phyloP scores from a whole-genome alignment of 2,797 vertebrate species.

The Todus mexicanus region DNA sequence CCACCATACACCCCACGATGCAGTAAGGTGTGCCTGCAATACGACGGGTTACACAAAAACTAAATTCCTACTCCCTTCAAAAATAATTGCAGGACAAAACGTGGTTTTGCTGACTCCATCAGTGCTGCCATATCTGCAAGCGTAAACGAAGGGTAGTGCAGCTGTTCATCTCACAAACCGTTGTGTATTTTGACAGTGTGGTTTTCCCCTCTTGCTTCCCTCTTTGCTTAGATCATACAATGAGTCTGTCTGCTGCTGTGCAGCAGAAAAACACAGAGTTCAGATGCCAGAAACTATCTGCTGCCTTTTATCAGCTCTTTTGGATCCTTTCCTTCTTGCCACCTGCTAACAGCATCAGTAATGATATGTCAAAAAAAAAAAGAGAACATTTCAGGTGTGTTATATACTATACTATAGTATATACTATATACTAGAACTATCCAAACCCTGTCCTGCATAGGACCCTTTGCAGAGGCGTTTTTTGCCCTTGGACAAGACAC shows the following conservation, averaged over 20 bases:
- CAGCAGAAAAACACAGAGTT: background rate
- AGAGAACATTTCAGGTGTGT: background rate
- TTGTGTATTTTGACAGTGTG: slow-evolving; percentile 2
- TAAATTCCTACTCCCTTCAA: background rate
- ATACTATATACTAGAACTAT: background rate
- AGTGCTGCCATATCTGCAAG: background rate
- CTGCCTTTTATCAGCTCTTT: slow-evolving; percentile 1
- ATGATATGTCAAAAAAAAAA: background rate
- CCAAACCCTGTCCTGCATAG: background rate
- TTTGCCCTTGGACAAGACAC: background rate
- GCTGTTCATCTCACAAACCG: background rate
- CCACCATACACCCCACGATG: background rate
- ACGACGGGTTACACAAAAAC: background rate
- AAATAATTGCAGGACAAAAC: background rate
- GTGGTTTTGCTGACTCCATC: background rate
- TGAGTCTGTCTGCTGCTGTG: background rate
- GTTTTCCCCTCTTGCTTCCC: slow-evolving; percentile 30
- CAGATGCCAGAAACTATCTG: background rate
- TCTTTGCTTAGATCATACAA: background rate
- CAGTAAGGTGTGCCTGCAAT: background rate
- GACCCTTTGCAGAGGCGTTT: background rate
- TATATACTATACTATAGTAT: too few species aligned
- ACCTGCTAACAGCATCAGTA: background rate
- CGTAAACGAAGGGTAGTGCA: background rate
- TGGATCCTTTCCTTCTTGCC: background rate